Evolutionary conservation across 2,888 invertebrate species (phyloP).

Genomic region (Tethea ocularis): DNA sequence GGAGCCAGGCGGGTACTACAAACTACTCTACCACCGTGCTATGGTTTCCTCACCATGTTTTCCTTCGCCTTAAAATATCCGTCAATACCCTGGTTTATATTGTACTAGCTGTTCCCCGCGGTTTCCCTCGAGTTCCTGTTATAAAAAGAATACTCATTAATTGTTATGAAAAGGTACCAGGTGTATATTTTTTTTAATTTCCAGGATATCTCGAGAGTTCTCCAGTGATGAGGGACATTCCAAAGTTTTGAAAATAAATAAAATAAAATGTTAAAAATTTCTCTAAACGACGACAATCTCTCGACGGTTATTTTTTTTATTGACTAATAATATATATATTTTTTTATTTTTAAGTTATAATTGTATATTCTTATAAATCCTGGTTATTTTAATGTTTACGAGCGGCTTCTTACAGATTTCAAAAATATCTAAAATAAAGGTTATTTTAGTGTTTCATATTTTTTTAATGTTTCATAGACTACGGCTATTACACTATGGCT

Average conservation of each 20-base stretch:
- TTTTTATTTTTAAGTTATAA: constrained; percentile 38
- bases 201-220: constrained; percentile 74
- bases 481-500: background rate
- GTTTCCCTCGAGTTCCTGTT: no score
- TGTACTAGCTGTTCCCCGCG: no score
- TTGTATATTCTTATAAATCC: constrained; percentile 6
- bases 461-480: background rate
- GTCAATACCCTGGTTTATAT: no score
- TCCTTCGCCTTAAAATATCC: no score
- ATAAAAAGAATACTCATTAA: no score
- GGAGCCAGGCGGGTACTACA: no score
- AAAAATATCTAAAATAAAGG: background rate
- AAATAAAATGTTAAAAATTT: constrained; percentile 41
- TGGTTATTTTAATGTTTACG: constrained; percentile 10
- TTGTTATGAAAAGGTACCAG: no score
- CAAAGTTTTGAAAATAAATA: constrained; percentile 52
- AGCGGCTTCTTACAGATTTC: constrained; percentile 3
- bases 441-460: background rate
- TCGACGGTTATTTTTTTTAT: constrained; percentile 48
- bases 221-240: constrained; percentile 78
- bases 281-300: constrained; percentile 74
- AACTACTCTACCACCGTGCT: no score
- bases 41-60: no score
- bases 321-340: constrained; percentile 32
- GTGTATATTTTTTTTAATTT: constrained; percentile 33